Evolutionary conservation across 1,140 invertebrate genomes (phyloP), one percentile per base, ranked within the genome.

Genomic region (Calycopis cecrops): DNA sequence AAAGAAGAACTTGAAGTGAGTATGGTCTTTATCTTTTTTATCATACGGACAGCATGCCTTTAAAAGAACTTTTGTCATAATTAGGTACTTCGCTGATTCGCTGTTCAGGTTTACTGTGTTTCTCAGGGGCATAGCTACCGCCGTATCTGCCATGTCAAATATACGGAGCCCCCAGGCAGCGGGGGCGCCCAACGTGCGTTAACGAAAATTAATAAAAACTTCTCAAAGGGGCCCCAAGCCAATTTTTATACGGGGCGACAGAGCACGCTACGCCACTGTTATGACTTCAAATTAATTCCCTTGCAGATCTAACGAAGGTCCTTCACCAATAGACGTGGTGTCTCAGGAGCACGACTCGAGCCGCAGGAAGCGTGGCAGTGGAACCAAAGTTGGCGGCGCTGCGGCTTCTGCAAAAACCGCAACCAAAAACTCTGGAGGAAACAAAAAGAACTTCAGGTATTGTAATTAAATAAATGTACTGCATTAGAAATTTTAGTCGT

Each of bases 1-100:
- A 37, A 87, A 87, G 62, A 87, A 87, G 65, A 87, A 87, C 57
- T 64, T 85, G 6, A 85, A 83, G 81, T 87, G 65, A 73, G 76
- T 52, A 12, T 17, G 35, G 4, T n/a, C 8, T 40, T 10, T 1
- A 21, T 2, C 21, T 28, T 28, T 28, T 28, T 2, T 28, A 2
- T 28, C n/a, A n/a, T n/a, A n/a, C n/a, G n/a, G n/a, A n/a, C n/a
- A n/a, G n/a, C n/a, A n/a, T n/a, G n/a, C n/a, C n/a, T n/a, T n/a
- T n/a, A n/a, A n/a, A n/a, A n/a, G n/a, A n/a, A n/a, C n/a, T n/a
- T n/a, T n/a, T n/a, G n/a, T n/a, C n/a, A n/a, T n/a, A n/a, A n/a
- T n/a, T n/a, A n/a, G n/a, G n/a, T n/a, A n/a, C n/a, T n/a, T n/a
- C n/a, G n/a, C n/a, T n/a, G n/a, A n/a, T n/a, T n/a, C n/a, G n/a